Conservation (phyloP, 2,888 invertebrate genomes). For the Lasioglossum vierecki region DNA sequence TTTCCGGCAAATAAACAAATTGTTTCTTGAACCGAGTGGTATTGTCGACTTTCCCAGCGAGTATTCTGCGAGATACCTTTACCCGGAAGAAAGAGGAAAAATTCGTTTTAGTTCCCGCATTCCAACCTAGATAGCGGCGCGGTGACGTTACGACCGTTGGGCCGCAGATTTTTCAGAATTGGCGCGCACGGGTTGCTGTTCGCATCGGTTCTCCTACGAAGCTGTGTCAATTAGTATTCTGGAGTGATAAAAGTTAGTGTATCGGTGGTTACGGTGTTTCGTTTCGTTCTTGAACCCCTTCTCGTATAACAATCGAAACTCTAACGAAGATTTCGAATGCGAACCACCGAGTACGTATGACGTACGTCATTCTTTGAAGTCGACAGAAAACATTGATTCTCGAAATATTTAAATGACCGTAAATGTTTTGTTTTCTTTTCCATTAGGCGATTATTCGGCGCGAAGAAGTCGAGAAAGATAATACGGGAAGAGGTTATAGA, state of each 20-base stretch:
- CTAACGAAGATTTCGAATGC: background rate
- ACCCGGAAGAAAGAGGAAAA: slow-evolving; percentile 13
- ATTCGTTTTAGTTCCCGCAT: slow-evolving; percentile 41
- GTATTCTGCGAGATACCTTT: background rate
- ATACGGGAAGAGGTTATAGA: background rate
- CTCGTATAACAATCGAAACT: background rate
- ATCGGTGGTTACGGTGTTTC: background rate
- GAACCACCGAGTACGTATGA: background rate
- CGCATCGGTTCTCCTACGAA: slow-evolving; percentile 21
- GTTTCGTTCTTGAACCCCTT: background rate
- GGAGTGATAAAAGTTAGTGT: slow-evolving; percentile 25
- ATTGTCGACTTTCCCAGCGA: background rate
- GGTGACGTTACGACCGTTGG: slow-evolving; percentile 13
- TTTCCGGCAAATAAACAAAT: background rate
- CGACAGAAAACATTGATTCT: background rate
- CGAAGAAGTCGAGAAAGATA: background rate
- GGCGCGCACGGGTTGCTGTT: slow-evolving; percentile 12
- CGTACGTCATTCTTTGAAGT: background rate
- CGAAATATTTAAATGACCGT: background rate
- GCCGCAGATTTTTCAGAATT: slow-evolving; percentile 17
- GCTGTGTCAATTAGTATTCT: slow-evolving; percentile 56
- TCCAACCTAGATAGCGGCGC: slow-evolving; percentile 37
- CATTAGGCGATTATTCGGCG: background rate
- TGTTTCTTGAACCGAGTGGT: background rate
- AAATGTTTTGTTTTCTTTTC: background rate